Base-by-base conservation (phyloP, 2,113 vertebrate species). In the Siniperca chuatsi region DNA sequence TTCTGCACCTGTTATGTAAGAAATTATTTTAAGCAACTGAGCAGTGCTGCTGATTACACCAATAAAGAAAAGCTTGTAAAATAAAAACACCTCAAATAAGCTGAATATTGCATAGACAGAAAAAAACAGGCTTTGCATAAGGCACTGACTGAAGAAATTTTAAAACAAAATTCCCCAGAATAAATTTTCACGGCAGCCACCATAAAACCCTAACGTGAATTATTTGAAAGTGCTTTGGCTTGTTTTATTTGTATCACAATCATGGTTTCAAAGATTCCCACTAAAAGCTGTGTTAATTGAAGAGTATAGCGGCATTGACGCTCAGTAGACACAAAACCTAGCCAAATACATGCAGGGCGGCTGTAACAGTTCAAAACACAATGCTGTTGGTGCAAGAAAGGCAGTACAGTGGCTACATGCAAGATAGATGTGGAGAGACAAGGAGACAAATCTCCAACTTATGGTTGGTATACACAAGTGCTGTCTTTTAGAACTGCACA, bases 231-330 rank as follows among this genome's bases (percentile, higher is more conserved):
- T 88, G 67, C 82, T 89, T 90, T 90, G 92, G 85, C 68, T 90
- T 92, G 77, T 88, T 94, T 93, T 95, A 91, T 95, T 95, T 94
- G 92, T 83, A 86, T 93, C 85, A 67, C 91, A 91, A 91, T 92
- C 86, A 90, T 92, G 89, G 93, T 93, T 93, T 88, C 68, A 91
- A 87, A 92, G 90, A 91, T 54, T 92, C 85, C 93, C 89, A 88
- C 89, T 95, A 92, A 93, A 95, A 85, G 86, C 85, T 75, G 81
- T 89, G 89, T 83, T 95, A 96, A 96, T 94, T 96, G 91, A 94
- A 86, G 94, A 92, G 78, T 95, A 86, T 73, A 64, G 83, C 23
- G 81, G 79, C 86, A 79, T 86, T 81, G 83, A 89, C 88, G 83
- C 89, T 93, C 91, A 89, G 92, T 81, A 92, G 92, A 93, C 92